A percentile compares a stretch with the other conserved stretches of the same genome.
These are phyloP conservation scores for Hybos culiciformis DNA, from an alignment of 2,888 invertebrate genomes.

Conservation along the genomic window DNA sequence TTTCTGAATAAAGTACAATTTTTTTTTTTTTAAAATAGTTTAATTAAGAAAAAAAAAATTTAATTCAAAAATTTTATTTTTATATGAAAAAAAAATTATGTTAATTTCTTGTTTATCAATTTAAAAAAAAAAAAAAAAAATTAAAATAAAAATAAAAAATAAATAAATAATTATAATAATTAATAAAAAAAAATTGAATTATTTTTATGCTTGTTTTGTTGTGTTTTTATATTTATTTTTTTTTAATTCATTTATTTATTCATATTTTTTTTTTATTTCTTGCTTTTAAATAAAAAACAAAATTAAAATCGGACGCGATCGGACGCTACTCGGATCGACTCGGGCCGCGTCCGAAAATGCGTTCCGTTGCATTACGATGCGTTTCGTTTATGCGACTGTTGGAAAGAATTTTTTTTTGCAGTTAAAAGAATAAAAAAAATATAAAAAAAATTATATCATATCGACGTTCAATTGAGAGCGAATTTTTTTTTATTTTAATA, in stretches of 20 bases:
- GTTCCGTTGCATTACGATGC: slow-evolving; percentile 39
- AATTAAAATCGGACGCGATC: slow-evolving; percentile 31
- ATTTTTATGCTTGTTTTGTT: slow-evolving; percentile 5
- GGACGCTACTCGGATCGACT: slow-evolving; percentile 38
- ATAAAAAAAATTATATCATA: slow-evolving; percentile 36
- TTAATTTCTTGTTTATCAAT: too few species aligned
- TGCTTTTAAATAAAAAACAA: too few species aligned
- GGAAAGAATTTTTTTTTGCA: too few species aligned
- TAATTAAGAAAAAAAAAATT: too few species aligned
- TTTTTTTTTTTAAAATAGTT: too few species aligned
- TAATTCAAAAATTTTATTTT: too few species aligned
- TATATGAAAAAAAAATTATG: too few species aligned
- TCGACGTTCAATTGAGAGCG: slow-evolving; percentile 24
- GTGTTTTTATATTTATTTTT: slow-evolving; percentile 7
- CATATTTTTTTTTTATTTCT: slow-evolving; percentile 4
- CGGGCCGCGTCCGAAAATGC: slow-evolving; percentile 39
- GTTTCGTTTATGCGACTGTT: slow-evolving; percentile 38
- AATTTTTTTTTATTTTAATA: not conserved
- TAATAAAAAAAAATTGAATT: slow-evolving; percentile 7
- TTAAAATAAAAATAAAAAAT: not conserved
- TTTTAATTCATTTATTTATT: slow-evolving; percentile 6
- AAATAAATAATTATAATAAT: slow-evolving; percentile 6
- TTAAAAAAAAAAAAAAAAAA: not conserved
- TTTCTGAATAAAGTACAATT: too few species aligned
- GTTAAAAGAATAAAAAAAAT: too few species aligned